These are phyloP conservation scores for Gavialis gangeticus DNA, from an alignment of 2,113 vertebrate genomes.

Conservation along the genomic window DNA sequence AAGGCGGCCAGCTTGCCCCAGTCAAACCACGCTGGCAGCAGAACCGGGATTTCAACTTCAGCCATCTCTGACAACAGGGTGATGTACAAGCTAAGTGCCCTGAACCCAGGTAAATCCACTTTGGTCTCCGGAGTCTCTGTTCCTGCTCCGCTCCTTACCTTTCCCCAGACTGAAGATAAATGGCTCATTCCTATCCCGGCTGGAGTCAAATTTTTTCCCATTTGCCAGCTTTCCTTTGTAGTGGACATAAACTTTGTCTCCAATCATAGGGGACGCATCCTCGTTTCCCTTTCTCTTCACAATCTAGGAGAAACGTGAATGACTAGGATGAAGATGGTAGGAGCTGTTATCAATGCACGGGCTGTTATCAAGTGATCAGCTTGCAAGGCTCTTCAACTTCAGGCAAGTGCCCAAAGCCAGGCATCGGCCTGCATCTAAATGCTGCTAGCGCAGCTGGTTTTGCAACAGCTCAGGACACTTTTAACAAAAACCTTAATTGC, in stretches of 20 bases:
- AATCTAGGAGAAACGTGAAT: constrained; percentile 79
- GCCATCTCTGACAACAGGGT: background rate
- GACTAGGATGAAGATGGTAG: background rate
- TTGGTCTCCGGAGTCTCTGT: background rate
- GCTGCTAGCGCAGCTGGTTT: background rate
- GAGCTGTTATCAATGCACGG: background rate
- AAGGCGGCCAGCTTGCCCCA: background rate
- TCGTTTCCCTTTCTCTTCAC: constrained; percentile 84
- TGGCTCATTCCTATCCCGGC: constrained; percentile 89
- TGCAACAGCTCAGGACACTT: background rate
- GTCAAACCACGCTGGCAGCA: background rate
- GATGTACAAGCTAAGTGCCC: background rate
- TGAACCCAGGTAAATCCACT: background rate
- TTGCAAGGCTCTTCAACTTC: background rate
- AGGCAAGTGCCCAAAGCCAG: background rate
- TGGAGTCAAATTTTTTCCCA: constrained; percentile 96
- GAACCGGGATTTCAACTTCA: background rate
- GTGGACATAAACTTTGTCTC: constrained; percentile 94
- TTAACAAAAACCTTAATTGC: no score
- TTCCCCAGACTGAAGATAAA: constrained; percentile 94
- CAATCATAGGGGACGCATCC: constrained; percentile 91
- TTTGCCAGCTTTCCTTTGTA: constrained; percentile 92
- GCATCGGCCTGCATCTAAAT: background rate
- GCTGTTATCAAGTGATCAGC: background rate
- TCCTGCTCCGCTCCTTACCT: constrained; percentile 78